These are phyloP conservation scores for Petroica traversi DNA, from an alignment of 2,113 vertebrate species.

Conservation along the genomic window DNA sequence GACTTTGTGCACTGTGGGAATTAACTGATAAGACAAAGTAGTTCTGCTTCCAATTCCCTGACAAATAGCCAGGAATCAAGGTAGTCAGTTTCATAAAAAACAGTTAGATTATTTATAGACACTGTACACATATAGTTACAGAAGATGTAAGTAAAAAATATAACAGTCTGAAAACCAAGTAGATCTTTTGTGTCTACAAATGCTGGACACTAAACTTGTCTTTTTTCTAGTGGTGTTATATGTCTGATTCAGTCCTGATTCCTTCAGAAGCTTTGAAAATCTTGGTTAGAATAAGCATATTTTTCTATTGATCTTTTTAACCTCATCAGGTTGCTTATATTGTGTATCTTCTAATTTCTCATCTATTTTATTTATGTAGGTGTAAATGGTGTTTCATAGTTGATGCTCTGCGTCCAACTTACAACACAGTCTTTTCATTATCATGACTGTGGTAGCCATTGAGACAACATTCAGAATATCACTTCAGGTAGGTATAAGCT, in stretches of 20 bases:
- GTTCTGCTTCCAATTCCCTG: not conserved
- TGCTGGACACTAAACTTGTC: not conserved
- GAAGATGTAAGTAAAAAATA: not conserved
- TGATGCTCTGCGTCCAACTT: not conserved
- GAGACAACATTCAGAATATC: not conserved
- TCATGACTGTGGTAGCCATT: not conserved
- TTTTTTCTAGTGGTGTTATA: not conserved
- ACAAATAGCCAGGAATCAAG: not conserved
- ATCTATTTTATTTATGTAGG: not conserved
- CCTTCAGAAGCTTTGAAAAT: not conserved
- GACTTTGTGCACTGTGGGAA: not conserved
- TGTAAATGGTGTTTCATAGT: not conserved
- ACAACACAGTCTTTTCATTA: not conserved
- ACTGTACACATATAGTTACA: rapidly evolving
- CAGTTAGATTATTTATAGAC: not conserved
- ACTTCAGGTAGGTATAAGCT: not conserved
- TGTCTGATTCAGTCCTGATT: not conserved
- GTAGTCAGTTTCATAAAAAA: not conserved
- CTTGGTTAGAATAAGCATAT: not conserved
- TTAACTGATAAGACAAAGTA: not conserved
- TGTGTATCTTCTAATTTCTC: not conserved
- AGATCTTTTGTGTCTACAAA: not conserved
- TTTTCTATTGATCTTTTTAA: not conserved
- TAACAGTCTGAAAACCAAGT: not conserved
- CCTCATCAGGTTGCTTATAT: not conserved